These are phyloP conservation scores for Eumerus sabulonum DNA, from an alignment of 2,888 invertebrate species.

Conservation along the genomic window DNA sequence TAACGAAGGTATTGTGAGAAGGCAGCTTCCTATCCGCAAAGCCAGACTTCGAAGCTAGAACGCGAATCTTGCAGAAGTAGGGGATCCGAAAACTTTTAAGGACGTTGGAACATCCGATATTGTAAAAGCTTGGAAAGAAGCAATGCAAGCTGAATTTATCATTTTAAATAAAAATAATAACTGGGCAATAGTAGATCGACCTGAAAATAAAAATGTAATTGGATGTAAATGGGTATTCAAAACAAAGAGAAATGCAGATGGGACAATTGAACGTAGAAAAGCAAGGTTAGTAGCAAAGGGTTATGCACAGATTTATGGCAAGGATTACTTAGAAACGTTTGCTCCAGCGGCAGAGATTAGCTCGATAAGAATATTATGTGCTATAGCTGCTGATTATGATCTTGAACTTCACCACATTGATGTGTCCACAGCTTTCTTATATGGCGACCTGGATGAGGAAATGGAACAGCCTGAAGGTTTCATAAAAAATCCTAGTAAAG, in stretches of 20 bases:
- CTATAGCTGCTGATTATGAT: conserved; percentile 31
- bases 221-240: conserved; percentile 8
- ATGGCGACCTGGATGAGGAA: not conserved
- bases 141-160: conserved; percentile 1
- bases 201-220: conserved; percentile 1
- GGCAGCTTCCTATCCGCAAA: not conserved
- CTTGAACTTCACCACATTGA: conserved; percentile 47
- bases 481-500: conserved; percentile 6
- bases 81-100: not conserved
- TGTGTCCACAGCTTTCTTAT: conserved; percentile 19
- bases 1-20: not conserved
- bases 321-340: conserved; percentile 47
- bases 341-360: conserved; percentile 34
- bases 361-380: not conserved
- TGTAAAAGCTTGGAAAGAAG: not conserved
- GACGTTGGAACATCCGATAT: not conserved
- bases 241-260: not conserved
- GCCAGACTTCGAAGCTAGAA: conserved; percentile 5
- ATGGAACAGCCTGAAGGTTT: not conserved
- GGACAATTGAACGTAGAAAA: conserved; percentile 10
- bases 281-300: conserved; percentile 54
- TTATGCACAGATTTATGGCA: conserved; percentile 38
- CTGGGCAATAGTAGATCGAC: too few species aligned
- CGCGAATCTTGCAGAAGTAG: conserved; percentile 7
- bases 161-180: too few species aligned